Evolutionary conservation across 2,113 vertebrate genomes (phyloP), one percentile per base, ranked within the genome.

Genomic region (Himantopus leucocephalus): DNA sequence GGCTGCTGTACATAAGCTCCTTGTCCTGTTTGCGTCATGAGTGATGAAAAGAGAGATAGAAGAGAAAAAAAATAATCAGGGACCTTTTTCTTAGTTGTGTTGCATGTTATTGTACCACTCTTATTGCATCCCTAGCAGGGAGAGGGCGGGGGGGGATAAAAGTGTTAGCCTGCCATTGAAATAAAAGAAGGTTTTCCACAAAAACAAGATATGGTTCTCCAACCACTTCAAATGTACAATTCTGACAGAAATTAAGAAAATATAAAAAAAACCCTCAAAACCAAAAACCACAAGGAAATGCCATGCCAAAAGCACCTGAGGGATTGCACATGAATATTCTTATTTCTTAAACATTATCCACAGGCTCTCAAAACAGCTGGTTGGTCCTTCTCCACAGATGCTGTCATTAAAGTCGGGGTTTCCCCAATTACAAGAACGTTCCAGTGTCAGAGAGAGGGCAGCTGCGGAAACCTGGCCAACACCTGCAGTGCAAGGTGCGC

Each of bases 401-500:
- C 17, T 73, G 24, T 13, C 27, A 26, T 53, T 86, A 62, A 62
- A 37, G 13, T 16, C 0, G 4, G n/a, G 13, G 12, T 26, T 94
- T 92, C 13, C 55, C 8, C 63, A 39, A 6, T 62, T 62, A 48
- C 5, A 45, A 29, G 32, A 70, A 9, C 0, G 2, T 86, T 75
- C 11, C 17, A 34, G 17, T 35, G 27, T 50, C 50, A 76, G 39
- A 58, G 39, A 85, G 39, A 37, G n/a, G 32, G 11, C 45, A 76
- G 18, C 37, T 88, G 34, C 43, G 76, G 30, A 60, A 93, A 79
- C 16, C 7, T 39, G 62, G 8, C 30, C 21, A 64, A 24, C 4
- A 37, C 7, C 12, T 76, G 27, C 37, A 50, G 14, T 19, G 55
- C 81, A 45, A 48, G 4, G 2, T 47, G 3, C 0, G 1, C 14